Base-by-base conservation (phyloP, 2,888 invertebrate species). In the Drosophila stalkeri region DNA sequence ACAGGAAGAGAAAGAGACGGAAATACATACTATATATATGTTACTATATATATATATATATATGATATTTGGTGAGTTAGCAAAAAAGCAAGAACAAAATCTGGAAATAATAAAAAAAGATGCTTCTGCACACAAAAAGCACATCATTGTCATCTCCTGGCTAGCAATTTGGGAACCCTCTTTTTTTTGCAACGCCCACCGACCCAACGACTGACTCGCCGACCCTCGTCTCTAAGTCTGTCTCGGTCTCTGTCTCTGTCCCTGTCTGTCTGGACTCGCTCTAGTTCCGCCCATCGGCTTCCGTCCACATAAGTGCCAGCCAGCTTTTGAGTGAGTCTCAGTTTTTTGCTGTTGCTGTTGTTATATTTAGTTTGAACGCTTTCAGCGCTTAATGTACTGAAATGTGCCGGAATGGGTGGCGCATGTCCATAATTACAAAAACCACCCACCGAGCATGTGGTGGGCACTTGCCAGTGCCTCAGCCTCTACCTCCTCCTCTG, bases 211-310 rank as follows among this genome's bases (percentile, higher is more conserved):
- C 63, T 64, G 74, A 51, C 31, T 33, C 49, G n/a, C 63, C 64
- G 69, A 72, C 64, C 64, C 62, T 63, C 69, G 71, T 62, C 60
- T 77, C 61, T 73, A 71, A 64, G 70, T 79, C 72, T 82, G 80
- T 80, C 82, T 82, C 46, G 47, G 31, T 64, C 35, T 39, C 56
- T 61, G 31, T 60, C 20, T 39, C 54, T 70, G 67, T 33, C 51
- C 12, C 31, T 71, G 75, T 86, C 81, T 84, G 87, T 89, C 85
- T 86, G 85, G 86, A 82, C 81, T 80, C 72, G 90, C 90, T 90
- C 90, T 89, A 88, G 87, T 88, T 88, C 84, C 87, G 86, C 87
- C 87, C 84, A 84, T 86, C 59, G 89, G 74, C 84, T 90, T 88
- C 90, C 87, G 89, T 76, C 72, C 75, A 81, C 65, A 76, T 76